Base-by-base conservation (phyloP, 2,888 invertebrate species). In the Marasmarcha lunaedactyla region DNA sequence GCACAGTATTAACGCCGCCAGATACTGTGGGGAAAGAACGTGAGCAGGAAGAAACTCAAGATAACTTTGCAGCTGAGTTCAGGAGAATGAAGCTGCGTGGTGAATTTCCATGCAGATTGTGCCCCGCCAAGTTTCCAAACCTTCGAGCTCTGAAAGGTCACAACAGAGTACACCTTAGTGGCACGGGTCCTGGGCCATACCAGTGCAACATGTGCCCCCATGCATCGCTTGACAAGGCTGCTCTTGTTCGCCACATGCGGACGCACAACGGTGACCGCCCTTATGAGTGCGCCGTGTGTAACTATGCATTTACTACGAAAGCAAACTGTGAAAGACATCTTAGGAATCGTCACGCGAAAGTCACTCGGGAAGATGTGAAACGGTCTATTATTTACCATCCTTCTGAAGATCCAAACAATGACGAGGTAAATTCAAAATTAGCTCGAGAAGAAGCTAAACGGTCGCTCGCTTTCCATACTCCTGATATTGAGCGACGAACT, bases 251-350 rank as follows among this genome's bases (percentile, higher is more conserved):
- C 13, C 97, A 97, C 60, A 91, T 97, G 88, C 86, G 97, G 34
- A 94, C 94, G 0, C 97, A 97, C 73, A 97, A 96, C 60, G 97
- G 97, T 0, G 97, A 97, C 56, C 86, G 97, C 9, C 97, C 97
- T 0, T 97, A 94, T 63, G 95, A 96, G 67, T 98, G 97, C 62
- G 90, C 92, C 1, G 87, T 97, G n/a, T 98, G 98, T 70, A 94
- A 94, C 59, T 97, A 95, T 61, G 96, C 97, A 1, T 98, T 98
- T 70, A 97, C 97, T 15, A 97, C 97, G 0, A 97, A 97, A 78
- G 97, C 97, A 1, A 97, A 98, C 64, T 98, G 98, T 67, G 97
- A 98, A 73, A 86, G 97, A 4, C 97, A 98, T 68, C 86, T 97
- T 53, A 86, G 96, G 48, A 97, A 97, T 67, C 88, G 95, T 14